phyloP scores from a whole-genome alignment of 2,797 vertebrate species.

The Sternarchorhynchus goeldii region DNA sequence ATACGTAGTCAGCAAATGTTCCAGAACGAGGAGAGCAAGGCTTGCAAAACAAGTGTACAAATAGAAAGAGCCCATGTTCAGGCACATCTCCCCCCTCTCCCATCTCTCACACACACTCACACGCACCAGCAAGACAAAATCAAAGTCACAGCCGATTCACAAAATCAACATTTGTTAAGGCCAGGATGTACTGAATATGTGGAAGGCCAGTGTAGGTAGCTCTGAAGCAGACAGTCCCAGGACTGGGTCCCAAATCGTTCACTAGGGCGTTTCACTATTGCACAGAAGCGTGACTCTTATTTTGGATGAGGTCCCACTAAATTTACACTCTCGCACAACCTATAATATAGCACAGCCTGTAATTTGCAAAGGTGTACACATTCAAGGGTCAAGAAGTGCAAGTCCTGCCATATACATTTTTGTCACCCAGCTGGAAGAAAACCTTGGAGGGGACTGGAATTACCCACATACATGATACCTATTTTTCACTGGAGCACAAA shows the following conservation, averaged over 20 bases:
- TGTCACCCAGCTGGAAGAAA: too few relatives aligned
- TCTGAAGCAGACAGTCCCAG: not conserved
- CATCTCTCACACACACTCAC: not conserved
- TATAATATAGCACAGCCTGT: not conserved
- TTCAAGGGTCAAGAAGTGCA: too few relatives aligned
- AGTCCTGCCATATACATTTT: too few relatives aligned
- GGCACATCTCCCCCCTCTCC: too few relatives aligned
- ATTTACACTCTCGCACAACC: not conserved
- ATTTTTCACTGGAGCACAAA: not conserved
- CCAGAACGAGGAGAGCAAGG: not conserved
- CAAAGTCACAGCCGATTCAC: too few relatives aligned
- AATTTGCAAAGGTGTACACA: not conserved
- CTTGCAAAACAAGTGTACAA: not conserved
- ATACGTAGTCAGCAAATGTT: not conserved
- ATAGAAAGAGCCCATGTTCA: too few relatives aligned
- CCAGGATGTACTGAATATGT: too few relatives aligned
- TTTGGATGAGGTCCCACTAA: not conserved
- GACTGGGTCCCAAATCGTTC: too few relatives aligned
- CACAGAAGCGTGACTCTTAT: conserved; percentile 6
- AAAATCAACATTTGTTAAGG: not conserved
- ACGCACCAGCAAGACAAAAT: not conserved
- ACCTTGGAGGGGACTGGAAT: too few relatives aligned
- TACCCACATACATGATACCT: too few relatives aligned
- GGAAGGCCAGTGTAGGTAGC: too few relatives aligned
- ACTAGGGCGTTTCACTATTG: not conserved